phyloP scores from a whole-genome alignment of 2,888 invertebrate genomes.

The Lasioglossum morio region DNA sequence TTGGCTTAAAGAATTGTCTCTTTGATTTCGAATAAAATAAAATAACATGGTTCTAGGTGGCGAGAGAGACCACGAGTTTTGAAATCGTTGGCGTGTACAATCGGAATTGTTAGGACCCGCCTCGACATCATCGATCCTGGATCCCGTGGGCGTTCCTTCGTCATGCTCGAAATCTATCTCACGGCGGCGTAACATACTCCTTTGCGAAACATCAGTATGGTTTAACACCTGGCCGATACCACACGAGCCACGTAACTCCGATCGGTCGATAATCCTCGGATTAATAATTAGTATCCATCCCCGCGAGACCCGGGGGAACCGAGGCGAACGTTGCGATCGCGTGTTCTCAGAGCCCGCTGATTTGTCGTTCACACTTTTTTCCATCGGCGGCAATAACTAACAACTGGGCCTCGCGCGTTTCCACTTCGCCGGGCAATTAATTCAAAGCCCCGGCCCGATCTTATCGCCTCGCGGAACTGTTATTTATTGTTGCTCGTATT shows the following conservation, averaged over 20 bases:
- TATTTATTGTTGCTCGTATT: conserved; percentile 55
- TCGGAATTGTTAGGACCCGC: conserved; percentile 1
- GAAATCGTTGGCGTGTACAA: background rate
- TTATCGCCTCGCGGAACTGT: conserved; percentile 26
- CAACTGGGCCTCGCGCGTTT: conserved; percentile 35
- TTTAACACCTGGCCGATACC: background rate
- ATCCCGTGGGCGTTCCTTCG: background rate
- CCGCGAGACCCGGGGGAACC: background rate
- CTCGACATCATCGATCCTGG: conserved; percentile 8
- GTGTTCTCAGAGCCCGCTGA: background rate
- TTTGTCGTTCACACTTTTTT: conserved; percentile 10
- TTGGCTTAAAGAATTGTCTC: background rate
- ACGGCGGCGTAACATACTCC: background rate
- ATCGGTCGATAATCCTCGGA: conserved; percentile 8
- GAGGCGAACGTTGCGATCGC: background rate
- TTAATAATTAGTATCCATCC: conserved; percentile 10
- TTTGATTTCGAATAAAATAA: background rate
- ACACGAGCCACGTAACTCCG: background rate
- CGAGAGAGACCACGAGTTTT: background rate
- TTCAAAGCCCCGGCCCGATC: conserved; percentile 49
- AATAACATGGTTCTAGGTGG: background rate
- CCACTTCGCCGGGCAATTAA: conserved; percentile 60
- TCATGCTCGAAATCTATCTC: conserved; percentile 8
- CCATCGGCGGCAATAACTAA: conserved; percentile 2
- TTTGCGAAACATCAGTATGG: background rate